Base-by-base conservation (phyloP, 2,888 invertebrate species). In the Flexamia atlantica region DNA sequence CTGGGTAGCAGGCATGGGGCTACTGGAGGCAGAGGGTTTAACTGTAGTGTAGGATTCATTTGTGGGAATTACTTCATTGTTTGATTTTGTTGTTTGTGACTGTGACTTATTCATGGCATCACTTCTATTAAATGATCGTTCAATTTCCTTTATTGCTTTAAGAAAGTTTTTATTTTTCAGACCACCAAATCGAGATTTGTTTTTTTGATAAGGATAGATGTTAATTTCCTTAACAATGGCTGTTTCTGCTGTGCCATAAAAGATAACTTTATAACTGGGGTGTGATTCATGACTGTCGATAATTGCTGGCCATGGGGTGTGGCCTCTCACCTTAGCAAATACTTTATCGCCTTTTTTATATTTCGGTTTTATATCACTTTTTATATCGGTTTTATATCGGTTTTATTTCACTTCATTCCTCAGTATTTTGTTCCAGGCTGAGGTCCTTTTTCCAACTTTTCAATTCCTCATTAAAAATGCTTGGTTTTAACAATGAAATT, bases 241-340 rank as follows among this genome's bases (percentile, higher is more conserved):
- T 32, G 20, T 70, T 70, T 70, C 70, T 7, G 12, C 4, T 28
- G 70, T 70, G 32, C 70, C 70, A 70, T 70, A 70, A 32, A 70
- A 70, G 14, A 7, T 36, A 2, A 70, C 70, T 32, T 70, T 70
- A 32, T 70, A 70, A 32, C 32, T 70, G 28, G 30, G 4, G 14
- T 14, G n/a, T 70, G 17, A 36, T 25, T 36, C 70, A 30, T 30
- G n/a, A 70, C 20, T 32, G 7, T 70, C 32, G 14, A 70, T 70
- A 32, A 70, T 17, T 32, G 70, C 70, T 70, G 70, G 70, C 70
- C 70, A 70, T 10, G 70, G 36, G 9, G 70, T 7, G 20, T 70
- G 32, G 17, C 70, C 70, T 36, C 17, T 70, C n/a, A 70, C 70
- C 28, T 70, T 70, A 32, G 70, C 70, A 70, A 70, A 70, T 32